phyloP scores from a whole-genome alignment of 2,888 invertebrate genomes.

The Furcula furcula region DNA sequence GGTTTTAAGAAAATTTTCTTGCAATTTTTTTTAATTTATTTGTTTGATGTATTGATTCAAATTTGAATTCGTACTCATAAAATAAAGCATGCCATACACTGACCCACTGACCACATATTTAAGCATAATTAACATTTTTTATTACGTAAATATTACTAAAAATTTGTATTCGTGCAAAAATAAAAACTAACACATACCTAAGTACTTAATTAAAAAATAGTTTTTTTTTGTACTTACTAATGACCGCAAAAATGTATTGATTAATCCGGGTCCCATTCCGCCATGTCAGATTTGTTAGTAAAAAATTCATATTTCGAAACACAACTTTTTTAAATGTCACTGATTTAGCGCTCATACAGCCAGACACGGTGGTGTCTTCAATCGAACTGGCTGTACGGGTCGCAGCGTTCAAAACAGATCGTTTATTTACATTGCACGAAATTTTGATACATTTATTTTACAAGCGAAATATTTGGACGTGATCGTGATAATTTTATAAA shows the following conservation, averaged over 20 bases:
- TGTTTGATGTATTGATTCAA: too few relatives aligned
- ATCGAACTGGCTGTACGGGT: conserved; percentile 33
- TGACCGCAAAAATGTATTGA: conserved; percentile 68
- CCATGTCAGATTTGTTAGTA: conserved; percentile 65
- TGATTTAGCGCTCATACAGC: conserved; percentile 29
- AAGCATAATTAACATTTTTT: too few relatives aligned
- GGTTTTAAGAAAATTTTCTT: too few relatives aligned
- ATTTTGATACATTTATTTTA: conserved; percentile 24
- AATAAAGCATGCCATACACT: too few relatives aligned
- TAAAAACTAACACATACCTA: too few relatives aligned
- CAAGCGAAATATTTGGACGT: conserved; percentile 8
- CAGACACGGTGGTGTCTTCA: conserved; percentile 44
- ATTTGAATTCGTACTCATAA: too few relatives aligned
- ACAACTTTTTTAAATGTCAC: conserved; percentile 22
- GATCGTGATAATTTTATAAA: conserved; percentile 4
- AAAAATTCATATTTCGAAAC: conserved; percentile 56
- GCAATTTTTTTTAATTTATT: too few relatives aligned
- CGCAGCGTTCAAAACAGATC: conserved; percentile 30
- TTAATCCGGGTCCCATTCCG: conserved; percentile 67
- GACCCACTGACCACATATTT: too few relatives aligned
- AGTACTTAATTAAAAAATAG: too few relatives aligned
- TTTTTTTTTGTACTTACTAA: conserved; percentile 71
- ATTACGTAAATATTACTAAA: too few relatives aligned
- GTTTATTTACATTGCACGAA: conserved; percentile 27
- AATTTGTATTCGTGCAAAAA: too few relatives aligned